A percentile compares a stretch with the other conserved stretches of the same genome.
These are phyloP conservation scores for Gnathonemus echidnorhynchus DNA, from an alignment of 2,113 vertebrate species.

Conservation along the genomic window DNA sequence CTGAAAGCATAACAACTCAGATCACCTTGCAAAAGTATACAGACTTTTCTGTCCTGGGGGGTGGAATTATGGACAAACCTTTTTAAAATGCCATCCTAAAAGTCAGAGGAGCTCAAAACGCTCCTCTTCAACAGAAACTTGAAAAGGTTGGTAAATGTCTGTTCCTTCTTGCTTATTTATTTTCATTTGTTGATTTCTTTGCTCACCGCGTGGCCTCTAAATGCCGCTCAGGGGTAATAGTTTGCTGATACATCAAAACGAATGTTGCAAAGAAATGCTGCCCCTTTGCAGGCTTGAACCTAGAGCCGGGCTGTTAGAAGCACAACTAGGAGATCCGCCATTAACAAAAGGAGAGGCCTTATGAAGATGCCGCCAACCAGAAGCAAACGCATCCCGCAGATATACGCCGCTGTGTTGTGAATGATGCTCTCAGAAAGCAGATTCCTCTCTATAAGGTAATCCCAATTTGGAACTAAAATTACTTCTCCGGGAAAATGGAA, in stretches of 20 bases:
- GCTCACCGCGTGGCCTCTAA: background rate
- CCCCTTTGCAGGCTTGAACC: background rate
- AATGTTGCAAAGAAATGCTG: background rate
- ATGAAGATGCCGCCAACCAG: fast-evolving
- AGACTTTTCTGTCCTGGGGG: background rate
- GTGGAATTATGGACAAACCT: background rate
- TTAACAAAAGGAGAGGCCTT: background rate
- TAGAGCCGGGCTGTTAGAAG: background rate
- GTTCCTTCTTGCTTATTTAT: background rate
- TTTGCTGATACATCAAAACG: background rate
- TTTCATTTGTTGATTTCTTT: background rate
- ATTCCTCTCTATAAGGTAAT: background rate
- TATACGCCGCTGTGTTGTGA: background rate
- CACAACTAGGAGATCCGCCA: background rate
- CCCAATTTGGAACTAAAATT: background rate
- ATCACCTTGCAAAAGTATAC: background rate
- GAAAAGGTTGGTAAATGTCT: conserved; percentile 4
- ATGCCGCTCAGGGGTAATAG: background rate
- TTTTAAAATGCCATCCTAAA: background rate
- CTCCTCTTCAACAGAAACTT: background rate
- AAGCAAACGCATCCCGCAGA: background rate
- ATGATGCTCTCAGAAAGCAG: background rate
- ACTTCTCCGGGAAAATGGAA: background rate
- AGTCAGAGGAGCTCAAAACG: background rate
- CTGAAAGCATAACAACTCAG: background rate